Evolutionary conservation across 2,113 vertebrate genomes (phyloP), one percentile per base, ranked within the genome.

Genomic region (Arenaria interpres): DNA sequence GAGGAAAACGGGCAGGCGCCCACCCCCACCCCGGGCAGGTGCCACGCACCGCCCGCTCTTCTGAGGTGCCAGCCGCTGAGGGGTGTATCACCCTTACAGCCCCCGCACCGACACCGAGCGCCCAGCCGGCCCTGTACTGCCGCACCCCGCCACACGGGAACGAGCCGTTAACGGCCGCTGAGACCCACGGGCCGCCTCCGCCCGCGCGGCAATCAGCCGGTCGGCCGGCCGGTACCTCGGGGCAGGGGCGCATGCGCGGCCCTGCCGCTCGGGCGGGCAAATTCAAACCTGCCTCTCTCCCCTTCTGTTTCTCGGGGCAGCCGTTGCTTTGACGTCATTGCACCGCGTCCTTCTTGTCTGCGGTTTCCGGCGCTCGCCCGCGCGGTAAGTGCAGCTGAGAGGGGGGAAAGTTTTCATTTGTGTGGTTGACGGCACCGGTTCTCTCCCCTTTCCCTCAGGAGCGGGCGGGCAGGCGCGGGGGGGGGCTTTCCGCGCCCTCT

Each of bases 11-110:
- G 4, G 0, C 7, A 2, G 19, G 12, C 37, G 9, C 14, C 2
- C 1, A 0, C 0, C 7, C 7, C 4, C 37, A 1, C 33, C 5
- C 2, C 2, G 2, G 13, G 27, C 21, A 10, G 32, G 7, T 3
- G 25, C 24, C 28, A 3, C 3, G 1, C 28, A 5, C 30, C 7
- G 32, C 32, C 25, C 1, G 18, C 21, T 9, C n/a, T 14, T 7
- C 43, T 17, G 1, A 1, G 24, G 1, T 0, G 8, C n/a, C 5
- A 1, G 0, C 27, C 17, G 23, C 25, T 4, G 37, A 41, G 35
- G 37, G 37, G 17, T 12, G 4, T 17, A 12, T 7, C 10, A 8
- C 62, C 19, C 16, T 0, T 4, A 5, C 20, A 2, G 0, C 22
- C 21, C 10, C 27, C 3, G 3, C 57, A 4, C 16, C 27, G 10